A percentile compares a stretch with the other conserved stretches of the same genome.
These are phyloP conservation scores for Tetrapedia diversipes DNA, from an alignment of 2,888 invertebrate genomes.

Conservation along the genomic window DNA sequence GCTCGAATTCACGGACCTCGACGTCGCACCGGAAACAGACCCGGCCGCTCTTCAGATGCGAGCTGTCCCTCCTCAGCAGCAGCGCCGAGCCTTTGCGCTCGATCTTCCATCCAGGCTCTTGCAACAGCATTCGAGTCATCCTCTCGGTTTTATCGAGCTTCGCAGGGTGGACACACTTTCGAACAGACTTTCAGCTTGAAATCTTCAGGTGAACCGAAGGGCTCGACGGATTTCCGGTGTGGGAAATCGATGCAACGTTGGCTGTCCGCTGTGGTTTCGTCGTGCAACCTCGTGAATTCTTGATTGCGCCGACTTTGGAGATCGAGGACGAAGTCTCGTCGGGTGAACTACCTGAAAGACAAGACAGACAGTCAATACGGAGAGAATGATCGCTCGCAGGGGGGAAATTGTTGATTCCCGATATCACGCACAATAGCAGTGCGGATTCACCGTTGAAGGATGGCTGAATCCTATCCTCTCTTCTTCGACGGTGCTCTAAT, in stretches of 20 bases:
- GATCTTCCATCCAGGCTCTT: constrained; percentile 81
- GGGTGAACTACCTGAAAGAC: constrained; percentile 60
- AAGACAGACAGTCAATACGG: constrained; percentile 45
- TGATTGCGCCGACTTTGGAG: too few species aligned
- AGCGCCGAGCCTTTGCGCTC: constrained; percentile 80
- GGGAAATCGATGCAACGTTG: too few species aligned
- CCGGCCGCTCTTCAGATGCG: constrained; percentile 77
- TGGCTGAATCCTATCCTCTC: background rate
- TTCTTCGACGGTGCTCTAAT: background rate
- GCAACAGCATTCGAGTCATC: constrained; percentile 78
- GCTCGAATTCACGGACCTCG: constrained; percentile 84
- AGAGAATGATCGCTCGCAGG: background rate
- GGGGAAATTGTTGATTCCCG: background rate
- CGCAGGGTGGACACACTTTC: too few species aligned
- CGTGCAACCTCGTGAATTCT: too few species aligned
- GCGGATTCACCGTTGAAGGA: background rate
- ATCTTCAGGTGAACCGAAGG: background rate
- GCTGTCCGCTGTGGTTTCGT: too few species aligned
- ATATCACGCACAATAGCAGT: constrained; percentile 19
- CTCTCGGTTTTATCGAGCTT: too few species aligned
- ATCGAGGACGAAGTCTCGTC: too few species aligned
- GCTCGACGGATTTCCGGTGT: too few species aligned
- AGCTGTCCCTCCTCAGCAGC: constrained; percentile 77
- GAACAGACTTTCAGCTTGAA: too few species aligned
- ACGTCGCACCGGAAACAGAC: constrained; percentile 85